phyloP scores from a whole-genome alignment of 2,888 invertebrate species.

The Odontocolon sp. region DNA sequence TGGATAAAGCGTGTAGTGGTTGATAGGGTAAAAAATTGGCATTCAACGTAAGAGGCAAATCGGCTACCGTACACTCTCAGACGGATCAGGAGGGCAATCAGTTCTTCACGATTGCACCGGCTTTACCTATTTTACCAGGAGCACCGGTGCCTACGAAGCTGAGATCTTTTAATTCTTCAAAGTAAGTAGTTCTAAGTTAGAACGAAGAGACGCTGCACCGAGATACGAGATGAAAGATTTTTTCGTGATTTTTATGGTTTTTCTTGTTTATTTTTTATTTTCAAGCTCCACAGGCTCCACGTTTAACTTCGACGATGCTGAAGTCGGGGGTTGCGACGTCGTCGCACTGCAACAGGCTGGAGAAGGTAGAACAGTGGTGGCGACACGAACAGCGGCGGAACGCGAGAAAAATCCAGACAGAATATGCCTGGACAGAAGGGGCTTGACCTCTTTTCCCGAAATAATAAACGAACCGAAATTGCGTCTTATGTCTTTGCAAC shows the following conservation, averaged over 20 bases:
- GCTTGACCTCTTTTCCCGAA: conserved; percentile 91
- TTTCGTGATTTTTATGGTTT: background rate
- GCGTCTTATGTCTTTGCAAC: conserved; percentile 93
- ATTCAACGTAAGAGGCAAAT: conserved; percentile 72
- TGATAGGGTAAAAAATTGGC: conserved; percentile 70
- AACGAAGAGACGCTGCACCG: background rate
- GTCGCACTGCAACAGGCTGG: conserved; percentile 82
- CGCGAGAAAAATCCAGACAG: conserved; percentile 93
- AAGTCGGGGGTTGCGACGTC: conserved; percentile 73
- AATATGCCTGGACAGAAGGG: conserved; percentile 92
- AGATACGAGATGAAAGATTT: background rate
- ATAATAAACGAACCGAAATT: conserved; percentile 91
- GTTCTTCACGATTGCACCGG: conserved; percentile 78
- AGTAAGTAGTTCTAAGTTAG: conserved; percentile 65
- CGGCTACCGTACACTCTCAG: conserved; percentile 66
- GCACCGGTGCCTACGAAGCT: conserved; percentile 75
- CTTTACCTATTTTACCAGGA: conserved; percentile 77
- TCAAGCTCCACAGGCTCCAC: conserved; percentile 68
- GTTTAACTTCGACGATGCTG: conserved; percentile 74
- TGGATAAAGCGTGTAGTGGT: conserved; percentile 15
- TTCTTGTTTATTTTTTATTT: background rate
- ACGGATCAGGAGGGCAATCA: conserved; percentile 68
- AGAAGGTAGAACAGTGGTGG: conserved; percentile 86
- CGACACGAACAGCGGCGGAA: conserved; percentile 88
- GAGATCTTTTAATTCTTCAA: conserved; percentile 74